Conservation (phyloP, 2,888 invertebrate genomes). For the Lumbricus terrestris region DNA sequence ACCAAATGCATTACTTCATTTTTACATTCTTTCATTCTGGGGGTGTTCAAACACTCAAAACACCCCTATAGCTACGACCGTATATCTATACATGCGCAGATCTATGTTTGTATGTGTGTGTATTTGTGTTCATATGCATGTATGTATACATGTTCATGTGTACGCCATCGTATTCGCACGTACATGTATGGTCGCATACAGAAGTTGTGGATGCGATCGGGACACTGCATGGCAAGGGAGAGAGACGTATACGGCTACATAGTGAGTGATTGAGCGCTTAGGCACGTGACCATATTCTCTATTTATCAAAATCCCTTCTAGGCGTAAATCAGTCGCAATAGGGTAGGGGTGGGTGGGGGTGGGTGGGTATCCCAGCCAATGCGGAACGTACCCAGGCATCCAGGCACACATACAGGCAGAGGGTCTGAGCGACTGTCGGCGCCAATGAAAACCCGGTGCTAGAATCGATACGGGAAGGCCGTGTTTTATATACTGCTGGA, state of each 20-base stretch:
- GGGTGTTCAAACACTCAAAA: too few relatives aligned
- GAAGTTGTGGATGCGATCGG: neutral
- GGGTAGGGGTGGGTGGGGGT: neutral
- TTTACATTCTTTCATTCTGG: too few relatives aligned
- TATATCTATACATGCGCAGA: too few relatives aligned
- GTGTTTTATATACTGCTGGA: constrained; percentile 3
- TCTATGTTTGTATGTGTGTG: neutral
- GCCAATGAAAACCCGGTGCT: constrained; percentile 3
- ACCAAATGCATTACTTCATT: too few relatives aligned
- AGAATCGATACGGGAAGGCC: constrained; percentile 3
- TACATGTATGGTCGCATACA: neutral
- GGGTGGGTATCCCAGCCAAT: neutral
- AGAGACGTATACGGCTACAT: too few relatives aligned
- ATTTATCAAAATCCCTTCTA: neutral
- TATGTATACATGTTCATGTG: neutral
- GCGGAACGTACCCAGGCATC: neutral
- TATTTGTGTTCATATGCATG: neutral
- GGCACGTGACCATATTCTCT: constrained; percentile 3
- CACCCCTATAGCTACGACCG: too few relatives aligned
- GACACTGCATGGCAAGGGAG: too few relatives aligned
- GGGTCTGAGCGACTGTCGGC: neutral
- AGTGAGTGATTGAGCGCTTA: neutral
- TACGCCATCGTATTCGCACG: neutral
- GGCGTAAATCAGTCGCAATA: neutral
- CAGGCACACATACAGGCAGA: neutral